Evolutionary conservation across 1,140 invertebrate genomes (phyloP).

Genomic region (Aphidius ervi): DNA sequence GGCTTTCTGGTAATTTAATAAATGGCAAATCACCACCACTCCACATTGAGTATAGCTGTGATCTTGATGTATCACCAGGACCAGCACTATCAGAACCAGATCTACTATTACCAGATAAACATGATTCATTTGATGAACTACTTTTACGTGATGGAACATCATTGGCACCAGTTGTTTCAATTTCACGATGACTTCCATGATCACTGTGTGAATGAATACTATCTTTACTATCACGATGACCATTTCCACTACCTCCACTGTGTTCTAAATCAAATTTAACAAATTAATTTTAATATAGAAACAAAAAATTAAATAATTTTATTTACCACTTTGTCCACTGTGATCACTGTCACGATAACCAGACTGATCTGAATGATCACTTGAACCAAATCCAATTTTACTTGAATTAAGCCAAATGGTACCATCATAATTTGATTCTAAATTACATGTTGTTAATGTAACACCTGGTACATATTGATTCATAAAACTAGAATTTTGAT

Average conservation of each 20-base stretch:
- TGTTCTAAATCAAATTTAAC: constrained; percentile 35
- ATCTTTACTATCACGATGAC: constrained; percentile 47
- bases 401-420: constrained; percentile 43
- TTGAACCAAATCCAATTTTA: constrained; percentile 43
- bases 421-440: constrained; percentile 41
- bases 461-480: constrained; percentile 51
- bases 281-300: not conserved
- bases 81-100: constrained; percentile 56
- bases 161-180: constrained; percentile 42
- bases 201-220: constrained; percentile 43
- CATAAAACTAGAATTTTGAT: constrained; percentile 43
- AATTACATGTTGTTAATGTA: constrained; percentile 48
- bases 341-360: constrained; percentile 47
- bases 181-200: constrained; percentile 31
- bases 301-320: not conserved
- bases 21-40: constrained; percentile 54
- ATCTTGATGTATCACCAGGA: constrained; percentile 48
- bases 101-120: constrained; percentile 58
- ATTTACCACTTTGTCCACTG: constrained; percentile 37
- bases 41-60: constrained; percentile 58
- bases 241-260: constrained; percentile 46
- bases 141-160: constrained; percentile 58
- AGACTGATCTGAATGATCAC: constrained; percentile 49
- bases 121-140: constrained; percentile 62
- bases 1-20: constrained; percentile 53